Percentiles rank a stretch among this genome's conserved stretches.
phyloP scores from a whole-genome alignment of 2,797 vertebrate species.

The Carduelis carduelis region DNA sequence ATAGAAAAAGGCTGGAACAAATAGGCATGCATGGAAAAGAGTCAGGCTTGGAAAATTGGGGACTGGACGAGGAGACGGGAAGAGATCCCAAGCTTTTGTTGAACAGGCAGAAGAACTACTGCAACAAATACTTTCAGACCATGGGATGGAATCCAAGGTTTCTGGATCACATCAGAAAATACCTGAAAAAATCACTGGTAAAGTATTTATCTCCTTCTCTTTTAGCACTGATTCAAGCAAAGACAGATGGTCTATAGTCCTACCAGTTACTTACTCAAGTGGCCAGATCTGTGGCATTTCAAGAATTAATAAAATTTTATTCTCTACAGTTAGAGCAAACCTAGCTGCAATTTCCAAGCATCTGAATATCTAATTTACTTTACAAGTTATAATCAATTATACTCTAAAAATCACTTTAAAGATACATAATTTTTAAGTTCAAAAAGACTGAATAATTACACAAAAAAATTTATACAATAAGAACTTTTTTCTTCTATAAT shows the following conservation, averaged over 20 bases:
- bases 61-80: neutral
- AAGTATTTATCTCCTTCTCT: neutral
- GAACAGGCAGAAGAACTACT: neutral
- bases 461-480: neutral
- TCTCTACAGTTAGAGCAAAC: neutral
- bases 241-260: neutral
- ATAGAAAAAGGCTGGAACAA: neutral
- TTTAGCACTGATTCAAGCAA: neutral
- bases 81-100: neutral
- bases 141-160: constrained; percentile 10
- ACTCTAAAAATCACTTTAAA: neutral
- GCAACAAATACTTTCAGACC: neutral
- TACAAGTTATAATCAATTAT: neutral
- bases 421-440: neutral
- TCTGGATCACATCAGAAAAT: constrained; percentile 30
- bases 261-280: neutral
- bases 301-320: neutral
- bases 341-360: neutral
- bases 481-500: neutral
- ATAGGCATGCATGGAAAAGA: neutral
- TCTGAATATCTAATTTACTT: neutral
- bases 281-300: neutral
- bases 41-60: neutral
- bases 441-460: neutral
- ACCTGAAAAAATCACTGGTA: neutral